phyloP scores from a whole-genome alignment of 2,113 vertebrate species.

The Axis porcinus region DNA sequence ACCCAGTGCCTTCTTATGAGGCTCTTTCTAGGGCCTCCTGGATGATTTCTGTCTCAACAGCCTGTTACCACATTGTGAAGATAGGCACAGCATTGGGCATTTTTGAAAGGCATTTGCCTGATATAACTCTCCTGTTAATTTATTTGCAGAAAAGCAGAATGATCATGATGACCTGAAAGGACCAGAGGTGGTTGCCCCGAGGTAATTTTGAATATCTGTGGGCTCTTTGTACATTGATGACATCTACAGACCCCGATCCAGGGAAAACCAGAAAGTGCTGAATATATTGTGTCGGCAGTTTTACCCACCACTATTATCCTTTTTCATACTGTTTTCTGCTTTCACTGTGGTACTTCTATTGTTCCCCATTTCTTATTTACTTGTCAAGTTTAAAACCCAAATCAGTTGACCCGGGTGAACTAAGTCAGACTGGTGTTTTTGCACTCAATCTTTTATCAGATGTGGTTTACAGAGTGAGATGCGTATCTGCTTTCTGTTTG shows the following conservation, averaged over 20 bases:
- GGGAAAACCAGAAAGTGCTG: neutral
- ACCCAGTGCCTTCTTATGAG: too few relatives aligned
- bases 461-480: neutral
- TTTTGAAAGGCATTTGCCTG: neutral
- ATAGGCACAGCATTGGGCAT: accelerated
- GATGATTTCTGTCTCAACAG: neutral
- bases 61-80: too few relatives aligned
- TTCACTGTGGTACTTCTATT: neutral
- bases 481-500: neutral
- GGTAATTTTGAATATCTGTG: neutral
- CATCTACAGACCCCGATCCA: neutral
- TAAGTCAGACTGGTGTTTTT: too few relatives aligned
- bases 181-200: neutral
- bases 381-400: neutral
- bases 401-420: neutral
- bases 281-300: neutral
- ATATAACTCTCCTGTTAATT: neutral
- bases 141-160: neutral
- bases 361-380: neutral
- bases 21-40: too few relatives aligned
- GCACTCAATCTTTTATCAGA: slow-evolving; percentile 48
- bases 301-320: neutral
- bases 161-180: neutral
- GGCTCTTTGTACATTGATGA: neutral
- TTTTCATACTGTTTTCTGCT: neutral